A percentile compares a stretch with the other conserved stretches of the same genome.
Evolutionary conservation across 1,140 invertebrate genomes (phyloP).

Genomic region (Lepidostoma basale): DNA sequence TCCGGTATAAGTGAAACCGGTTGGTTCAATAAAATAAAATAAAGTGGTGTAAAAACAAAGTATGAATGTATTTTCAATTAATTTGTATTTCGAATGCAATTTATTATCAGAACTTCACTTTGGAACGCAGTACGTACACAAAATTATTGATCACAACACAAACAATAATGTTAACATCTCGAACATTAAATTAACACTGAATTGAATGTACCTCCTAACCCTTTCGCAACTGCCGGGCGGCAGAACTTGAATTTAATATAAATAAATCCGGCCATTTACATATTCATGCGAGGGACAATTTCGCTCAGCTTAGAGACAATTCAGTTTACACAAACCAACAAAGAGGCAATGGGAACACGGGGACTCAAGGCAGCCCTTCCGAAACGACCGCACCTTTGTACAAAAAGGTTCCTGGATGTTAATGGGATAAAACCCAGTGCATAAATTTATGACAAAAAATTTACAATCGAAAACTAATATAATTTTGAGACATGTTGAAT

Average conservation of each 20-base stretch:
- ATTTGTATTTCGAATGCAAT: no score
- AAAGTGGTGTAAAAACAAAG: no score
- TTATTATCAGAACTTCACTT: no score
- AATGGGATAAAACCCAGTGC: background rate
- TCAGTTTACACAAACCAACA: conserved; percentile 38
- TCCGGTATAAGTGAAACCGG: no score
- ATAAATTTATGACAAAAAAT: no score
- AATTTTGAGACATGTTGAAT: no score
- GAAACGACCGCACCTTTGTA: conserved; percentile 24
- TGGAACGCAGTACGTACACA: no score
- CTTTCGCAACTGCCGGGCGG: conserved; percentile 17
- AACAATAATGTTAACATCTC: conserved; percentile 11
- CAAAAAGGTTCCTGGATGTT: conserved; percentile 12
- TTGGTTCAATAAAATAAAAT: no score
- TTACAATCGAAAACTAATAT: no score
- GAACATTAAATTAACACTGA: conserved; percentile 21
- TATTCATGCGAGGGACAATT: conserved; percentile 33
- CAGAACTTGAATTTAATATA: conserved; percentile 29
- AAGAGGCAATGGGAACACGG: conserved; percentile 19
- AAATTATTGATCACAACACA: background rate
- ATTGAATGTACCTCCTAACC: conserved; percentile 21
- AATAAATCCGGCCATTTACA: conserved; percentile 39
- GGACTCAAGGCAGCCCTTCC: conserved; percentile 20
- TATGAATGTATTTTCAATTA: no score
- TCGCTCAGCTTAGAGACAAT: conserved; percentile 40